Base-by-base conservation (phyloP, 1,140 invertebrate genomes). In the Pectinophora gossypiella region DNA sequence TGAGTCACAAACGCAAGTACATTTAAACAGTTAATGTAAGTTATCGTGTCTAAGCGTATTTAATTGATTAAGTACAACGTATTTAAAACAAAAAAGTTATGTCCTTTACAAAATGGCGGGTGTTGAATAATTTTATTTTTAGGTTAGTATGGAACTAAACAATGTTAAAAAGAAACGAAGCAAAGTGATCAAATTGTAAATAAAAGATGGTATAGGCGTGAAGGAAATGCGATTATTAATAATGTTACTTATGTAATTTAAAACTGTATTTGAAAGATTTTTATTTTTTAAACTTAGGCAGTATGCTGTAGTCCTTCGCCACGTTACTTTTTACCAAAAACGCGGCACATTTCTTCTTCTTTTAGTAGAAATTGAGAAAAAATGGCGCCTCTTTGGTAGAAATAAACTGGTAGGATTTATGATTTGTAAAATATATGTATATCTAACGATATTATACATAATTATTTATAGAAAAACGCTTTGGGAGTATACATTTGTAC, bases 111-210 rank as follows among this genome's bases (percentile, higher is more conserved):
- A 16, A 40, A 40, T 40, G 38, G 13, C 16, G 43, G 10, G 20
- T n/a, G n/a, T n/a, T n/a, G 12, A 20, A 20, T 32, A 45, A 40
- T 13, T 22, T 57, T 59, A 60, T 59, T 56, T 56, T 49, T 79
- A 80, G 72, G 68, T 62, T 76, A 76, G 64, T 63, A 51, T 50
- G 53, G 56, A 75, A 80, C 71, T 67, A 67, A 70, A 80, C 76
- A 80, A 76, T 77, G 76, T 80, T 72, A 46, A 61, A 64, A 59
- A 59, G 74, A 72, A 80, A 77, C 74, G 74, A 80, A 77, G 49
- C 50, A 61, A 64, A 68, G 64, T 77, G 71, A 76, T 72, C 53
- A 65, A 55, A 52, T 56, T 80, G 70, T 75, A 76, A 54, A 80
- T 76, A 72, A 64, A 48, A 62, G 52, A 64, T 55, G 57, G 60